Evolutionary conservation across 1,140 invertebrate species (phyloP).

Genomic region (Brachystomella parvula): DNA sequence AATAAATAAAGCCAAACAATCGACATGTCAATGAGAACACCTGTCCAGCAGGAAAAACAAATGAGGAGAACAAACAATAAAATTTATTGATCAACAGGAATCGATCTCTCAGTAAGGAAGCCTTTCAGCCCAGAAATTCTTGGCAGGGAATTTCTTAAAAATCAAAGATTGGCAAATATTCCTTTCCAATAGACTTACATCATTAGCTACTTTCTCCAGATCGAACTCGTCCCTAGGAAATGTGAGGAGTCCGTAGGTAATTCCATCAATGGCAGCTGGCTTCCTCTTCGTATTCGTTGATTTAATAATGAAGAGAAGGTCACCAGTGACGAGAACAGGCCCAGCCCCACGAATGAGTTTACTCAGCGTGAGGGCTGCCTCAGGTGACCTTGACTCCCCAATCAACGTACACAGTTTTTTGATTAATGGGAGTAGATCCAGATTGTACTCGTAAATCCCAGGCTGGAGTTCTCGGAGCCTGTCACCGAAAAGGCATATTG

Average conservation of each 20-base stretch:
- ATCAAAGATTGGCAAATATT: conserved; percentile 23
- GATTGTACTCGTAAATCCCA: conserved; percentile 14
- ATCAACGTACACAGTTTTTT: conserved; percentile 26
- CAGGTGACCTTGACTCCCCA: conserved; percentile 30
- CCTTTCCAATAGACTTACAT: conserved; percentile 39
- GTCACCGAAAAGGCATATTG: conserved; percentile 27
- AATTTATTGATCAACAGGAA: no score
- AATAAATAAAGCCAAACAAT: background rate
- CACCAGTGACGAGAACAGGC: conserved; percentile 22
- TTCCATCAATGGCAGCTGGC: conserved; percentile 28
- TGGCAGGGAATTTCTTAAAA: conserved; percentile 10
- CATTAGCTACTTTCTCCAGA: conserved; percentile 51
- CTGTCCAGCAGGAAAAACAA: no score
- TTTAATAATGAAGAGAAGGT: background rate
- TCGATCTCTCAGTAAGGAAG: no score
- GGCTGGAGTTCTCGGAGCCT: conserved; percentile 27
- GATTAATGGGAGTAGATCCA: conserved; percentile 29
- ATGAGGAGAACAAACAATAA: no score
- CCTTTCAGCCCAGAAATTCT: no score
- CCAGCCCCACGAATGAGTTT: conserved; percentile 28
- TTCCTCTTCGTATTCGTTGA: conserved; percentile 8
- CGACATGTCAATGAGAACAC: no score
- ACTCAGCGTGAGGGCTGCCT: conserved; percentile 28
- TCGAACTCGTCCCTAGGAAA: conserved; percentile 75
- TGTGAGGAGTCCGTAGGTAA: conserved; percentile 57